phyloP scores from a whole-genome alignment of 2,113 vertebrate species.

The Grammomys dolichurus region DNA sequence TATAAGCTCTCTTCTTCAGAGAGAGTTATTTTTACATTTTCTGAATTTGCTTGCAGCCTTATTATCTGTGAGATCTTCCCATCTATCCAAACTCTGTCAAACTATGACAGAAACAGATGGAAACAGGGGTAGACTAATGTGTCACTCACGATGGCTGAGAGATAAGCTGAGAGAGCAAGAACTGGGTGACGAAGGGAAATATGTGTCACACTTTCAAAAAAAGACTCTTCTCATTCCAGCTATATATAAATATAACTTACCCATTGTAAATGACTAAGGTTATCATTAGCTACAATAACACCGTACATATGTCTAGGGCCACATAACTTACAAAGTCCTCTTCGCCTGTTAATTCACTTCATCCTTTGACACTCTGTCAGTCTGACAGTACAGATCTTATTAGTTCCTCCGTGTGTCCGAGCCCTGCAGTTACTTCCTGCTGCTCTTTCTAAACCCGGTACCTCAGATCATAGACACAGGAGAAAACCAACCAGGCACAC shows the following conservation, averaged over 20 bases:
- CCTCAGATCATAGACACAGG: neutral
- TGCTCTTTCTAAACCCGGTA: neutral
- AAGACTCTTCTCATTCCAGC: conserved; percentile 28
- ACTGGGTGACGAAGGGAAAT: conserved; percentile 10
- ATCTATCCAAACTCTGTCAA: conserved; percentile 67
- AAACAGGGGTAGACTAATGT: conserved; percentile 60
- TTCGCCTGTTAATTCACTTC: conserved; percentile 43
- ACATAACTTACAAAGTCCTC: conserved; percentile 34
- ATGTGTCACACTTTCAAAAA: conserved; percentile 47
- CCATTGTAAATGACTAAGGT: conserved; percentile 25
- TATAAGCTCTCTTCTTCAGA: conserved; percentile 36
- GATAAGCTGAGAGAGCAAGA: conserved; percentile 70
- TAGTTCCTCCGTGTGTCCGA: neutral
- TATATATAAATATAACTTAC: conserved; percentile 9
- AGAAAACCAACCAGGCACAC: neutral
- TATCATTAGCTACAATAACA: conserved; percentile 54
- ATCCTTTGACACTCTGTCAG: conserved; percentile 20
- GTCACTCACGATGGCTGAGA: conserved; percentile 61
- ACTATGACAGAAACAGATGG: conserved; percentile 57
- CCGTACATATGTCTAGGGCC: conserved; percentile 32
- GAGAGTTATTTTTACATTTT: conserved; percentile 67
- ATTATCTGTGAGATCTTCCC: conserved; percentile 46
- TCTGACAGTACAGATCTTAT: conserved; percentile 42
- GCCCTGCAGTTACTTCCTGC: conserved; percentile 23
- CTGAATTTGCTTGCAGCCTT: conserved; percentile 15